Percentiles rank a stretch among this genome's conserved stretches.
Conservation (phyloP, 2,888 invertebrate genomes). For the Campaea margaritaria region DNA sequence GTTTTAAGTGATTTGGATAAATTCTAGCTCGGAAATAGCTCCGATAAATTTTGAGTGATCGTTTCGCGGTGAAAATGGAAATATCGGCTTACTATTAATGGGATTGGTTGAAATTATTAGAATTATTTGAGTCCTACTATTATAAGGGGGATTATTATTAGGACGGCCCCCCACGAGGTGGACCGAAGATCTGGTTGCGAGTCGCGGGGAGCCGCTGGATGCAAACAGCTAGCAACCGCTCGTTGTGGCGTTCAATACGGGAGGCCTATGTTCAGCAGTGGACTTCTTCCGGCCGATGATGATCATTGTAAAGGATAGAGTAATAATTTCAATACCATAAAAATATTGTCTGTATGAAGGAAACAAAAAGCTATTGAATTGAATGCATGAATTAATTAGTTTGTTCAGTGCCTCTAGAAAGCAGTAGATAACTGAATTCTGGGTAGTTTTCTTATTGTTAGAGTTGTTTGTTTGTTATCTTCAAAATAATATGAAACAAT, state of each 20-base stretch:
- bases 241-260: too few relatives aligned
- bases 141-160: not conserved
- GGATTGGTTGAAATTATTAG: not conserved
- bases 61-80: not conserved
- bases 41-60: not conserved
- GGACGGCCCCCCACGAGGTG: too few relatives aligned
- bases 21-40: too few relatives aligned
- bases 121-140: not conserved
- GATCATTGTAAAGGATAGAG: too few relatives aligned
- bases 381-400: too few relatives aligned
- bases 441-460: slow-evolving; percentile 1
- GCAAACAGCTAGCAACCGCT: too few relatives aligned
- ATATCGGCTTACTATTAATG: not conserved
- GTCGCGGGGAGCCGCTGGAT: too few relatives aligned
- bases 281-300: too few relatives aligned
- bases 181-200: too few relatives aligned
- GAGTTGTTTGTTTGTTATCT: slow-evolving; percentile 6
- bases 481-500: slow-evolving; percentile 5
- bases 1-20: too few relatives aligned
- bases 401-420: not conserved
- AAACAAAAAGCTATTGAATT: not conserved
- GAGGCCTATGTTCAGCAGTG: too few relatives aligned
- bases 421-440: not conserved
- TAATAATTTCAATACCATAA: too few relatives aligned
- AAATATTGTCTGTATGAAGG: not conserved